Base-by-base conservation (phyloP, 2,113 vertebrate species). In the Parotia lawesii region DNA sequence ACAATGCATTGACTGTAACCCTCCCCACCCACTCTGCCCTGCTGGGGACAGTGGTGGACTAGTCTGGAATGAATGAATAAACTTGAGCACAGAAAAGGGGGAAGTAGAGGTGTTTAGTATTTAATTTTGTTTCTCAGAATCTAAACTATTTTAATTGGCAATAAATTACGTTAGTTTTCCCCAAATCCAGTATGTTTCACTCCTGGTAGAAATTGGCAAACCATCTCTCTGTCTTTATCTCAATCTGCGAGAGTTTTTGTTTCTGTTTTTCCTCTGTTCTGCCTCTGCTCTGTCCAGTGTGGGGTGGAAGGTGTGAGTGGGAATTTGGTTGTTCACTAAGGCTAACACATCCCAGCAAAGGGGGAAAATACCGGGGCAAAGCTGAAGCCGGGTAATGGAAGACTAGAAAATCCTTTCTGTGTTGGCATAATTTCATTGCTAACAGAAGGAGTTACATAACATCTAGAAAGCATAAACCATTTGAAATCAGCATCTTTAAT, bases 401-500 rank as follows among this genome's bases (percentile, higher is more conserved):
- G 33, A 50, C 15, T 5, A 21, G 20, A 62, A 73, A 48, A 53
- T 57, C 29, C 31, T 57, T 37, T 57, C 42, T 48, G 48, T 31
- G 38, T 33, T 74, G 38, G 31, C 4, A 14, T 31, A 29, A 60
- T 82, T 73, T 69, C 0, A 0, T 45, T 45, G 45, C 24, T 47
- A 78, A 44, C 18, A 73, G 53, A 21, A 72, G 33, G 44, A 57
- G 14, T n/a, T 27, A 58, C 6, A 15, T 9, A 51, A 62, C 7
- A 6, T 19, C 7, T 23, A 58, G 18, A 69, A 85, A 89, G n/a
- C 64, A 70, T 2, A 70, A 87, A 60, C 15, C 35, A 31, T 29
- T 54, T 60, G 50, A 87, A 90, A 79, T 27, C 51, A 60, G 24
- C 33, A 35, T 60, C 82, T 71, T 87, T 66, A 61, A 90, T 84